phyloP scores from a whole-genome alignment of 2,797 vertebrate genomes.

The Caiman crocodilus region DNA sequence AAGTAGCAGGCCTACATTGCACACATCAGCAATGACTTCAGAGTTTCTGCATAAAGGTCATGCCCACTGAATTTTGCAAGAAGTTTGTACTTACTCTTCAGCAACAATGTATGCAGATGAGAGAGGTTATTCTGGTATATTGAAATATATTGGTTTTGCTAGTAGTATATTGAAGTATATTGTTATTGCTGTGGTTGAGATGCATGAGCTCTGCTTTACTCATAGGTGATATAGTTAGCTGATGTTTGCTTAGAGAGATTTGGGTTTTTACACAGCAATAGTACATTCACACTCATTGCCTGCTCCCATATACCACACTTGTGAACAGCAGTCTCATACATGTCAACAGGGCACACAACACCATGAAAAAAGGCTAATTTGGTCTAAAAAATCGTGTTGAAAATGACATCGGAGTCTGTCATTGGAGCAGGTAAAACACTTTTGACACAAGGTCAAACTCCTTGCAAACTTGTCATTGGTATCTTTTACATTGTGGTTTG shows the following conservation, averaged over 20 bases:
- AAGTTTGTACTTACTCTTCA: background rate
- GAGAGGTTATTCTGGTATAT: background rate
- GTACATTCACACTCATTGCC: background rate
- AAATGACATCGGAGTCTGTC: background rate
- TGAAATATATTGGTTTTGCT: too few relatives aligned
- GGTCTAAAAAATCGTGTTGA: background rate
- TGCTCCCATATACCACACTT: background rate
- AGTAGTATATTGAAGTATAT: background rate
- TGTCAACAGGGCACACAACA: background rate
- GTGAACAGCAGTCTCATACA: background rate
- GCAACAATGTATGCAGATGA: background rate
- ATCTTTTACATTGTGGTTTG: background rate
- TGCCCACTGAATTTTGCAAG: background rate
- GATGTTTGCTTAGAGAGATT: background rate
- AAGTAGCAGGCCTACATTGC: background rate
- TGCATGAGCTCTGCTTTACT: background rate
- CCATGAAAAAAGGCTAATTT: background rate
- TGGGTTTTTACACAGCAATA: background rate
- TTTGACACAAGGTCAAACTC: background rate
- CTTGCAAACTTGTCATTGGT: background rate
- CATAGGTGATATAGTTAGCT: background rate
- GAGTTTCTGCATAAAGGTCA: background rate
- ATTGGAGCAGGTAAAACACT: background rate
- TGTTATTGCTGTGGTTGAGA: background rate
- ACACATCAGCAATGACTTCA: background rate